Evolutionary conservation across 2,888 invertebrate genomes (phyloP).

Genomic region (Amphipoea oculea): DNA sequence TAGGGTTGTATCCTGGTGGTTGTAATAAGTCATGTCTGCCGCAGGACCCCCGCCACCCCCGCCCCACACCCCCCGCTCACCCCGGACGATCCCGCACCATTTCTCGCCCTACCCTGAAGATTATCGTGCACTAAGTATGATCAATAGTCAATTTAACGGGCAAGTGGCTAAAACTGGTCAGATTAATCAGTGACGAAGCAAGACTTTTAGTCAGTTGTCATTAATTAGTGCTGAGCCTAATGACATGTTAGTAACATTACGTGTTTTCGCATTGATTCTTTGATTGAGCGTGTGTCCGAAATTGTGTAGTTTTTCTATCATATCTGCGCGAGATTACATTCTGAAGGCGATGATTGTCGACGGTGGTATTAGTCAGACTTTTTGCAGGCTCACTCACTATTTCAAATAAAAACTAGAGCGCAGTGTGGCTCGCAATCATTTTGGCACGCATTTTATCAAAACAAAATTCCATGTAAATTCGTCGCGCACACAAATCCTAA

Average conservation of each 20-base stretch:
- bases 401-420: constrained; percentile 19
- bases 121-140: constrained; percentile 87
- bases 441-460: constrained; percentile 69
- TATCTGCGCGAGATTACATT: constrained; percentile 28
- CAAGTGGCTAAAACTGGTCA: constrained; percentile 81
- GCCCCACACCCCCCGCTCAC: constrained; percentile 66
- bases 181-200: constrained; percentile 79
- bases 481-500: constrained; percentile 86
- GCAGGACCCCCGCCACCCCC: constrained; percentile 81
- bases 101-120: constrained; percentile 82
- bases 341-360: constrained; percentile 15
- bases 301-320: constrained; percentile 43
- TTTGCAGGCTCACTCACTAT: constrained; percentile 11
- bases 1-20: constrained; percentile 90
- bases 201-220: constrained; percentile 73
- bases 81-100: constrained; percentile 79
- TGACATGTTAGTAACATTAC: constrained; percentile 50
- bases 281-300: constrained; percentile 43
- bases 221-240: constrained; percentile 68
- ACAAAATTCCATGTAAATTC: constrained; percentile 84
- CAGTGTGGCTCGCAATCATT: constrained; percentile 47
- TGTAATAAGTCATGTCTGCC: constrained; percentile 90
- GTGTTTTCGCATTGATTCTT: constrained; percentile 43
- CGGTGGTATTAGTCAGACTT: not conserved
- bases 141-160: constrained; percentile 87